These are phyloP conservation scores for Drosophila baimaii DNA, from an alignment of 1,140 invertebrate genomes.

Conservation along the genomic window DNA sequence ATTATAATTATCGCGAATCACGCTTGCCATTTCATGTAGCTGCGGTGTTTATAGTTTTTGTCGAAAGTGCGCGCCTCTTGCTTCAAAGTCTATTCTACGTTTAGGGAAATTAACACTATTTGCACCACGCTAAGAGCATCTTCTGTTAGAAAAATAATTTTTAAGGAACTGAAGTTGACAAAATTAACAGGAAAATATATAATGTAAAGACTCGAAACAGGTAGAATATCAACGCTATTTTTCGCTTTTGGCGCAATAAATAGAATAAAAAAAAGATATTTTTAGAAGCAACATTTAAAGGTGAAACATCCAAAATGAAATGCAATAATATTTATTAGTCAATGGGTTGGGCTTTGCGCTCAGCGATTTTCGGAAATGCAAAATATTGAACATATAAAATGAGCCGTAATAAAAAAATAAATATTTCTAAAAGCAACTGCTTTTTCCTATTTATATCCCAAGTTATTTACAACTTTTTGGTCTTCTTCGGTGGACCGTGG, in stretches of 20 bases:
- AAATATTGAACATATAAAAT: not conserved
- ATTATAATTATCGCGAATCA: conserved; percentile 69
- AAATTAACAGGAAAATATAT: not conserved
- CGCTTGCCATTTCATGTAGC: conserved; percentile 41
- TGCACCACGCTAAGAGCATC: not conserved
- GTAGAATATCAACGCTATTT: no score
- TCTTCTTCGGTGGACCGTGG: conserved; percentile 17
- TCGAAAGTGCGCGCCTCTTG: conserved; percentile 35
- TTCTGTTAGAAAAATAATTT: not conserved
- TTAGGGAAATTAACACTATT: conserved; percentile 17
- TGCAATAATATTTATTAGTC: not conserved
- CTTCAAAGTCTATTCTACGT: conserved; percentile 1
- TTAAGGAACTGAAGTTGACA: not conserved
- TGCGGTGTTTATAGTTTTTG: conserved; percentile 59
- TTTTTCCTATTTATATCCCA: conserved; percentile 1
- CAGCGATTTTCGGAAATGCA: not conserved
- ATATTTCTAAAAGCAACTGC: not conserved
- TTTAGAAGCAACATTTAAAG: not conserved
- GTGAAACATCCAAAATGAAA: not conserved
- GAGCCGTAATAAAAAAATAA: not conserved
- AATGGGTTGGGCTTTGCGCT: not conserved
- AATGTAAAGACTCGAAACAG: no score
- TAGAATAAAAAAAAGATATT: not conserved
- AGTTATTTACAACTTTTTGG: conserved; percentile 25
- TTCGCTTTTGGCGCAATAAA: not conserved